These are phyloP conservation scores for Ceratosolen fusciceps DNA, from an alignment of 1,140 invertebrate genomes.

Conservation along the genomic window DNA sequence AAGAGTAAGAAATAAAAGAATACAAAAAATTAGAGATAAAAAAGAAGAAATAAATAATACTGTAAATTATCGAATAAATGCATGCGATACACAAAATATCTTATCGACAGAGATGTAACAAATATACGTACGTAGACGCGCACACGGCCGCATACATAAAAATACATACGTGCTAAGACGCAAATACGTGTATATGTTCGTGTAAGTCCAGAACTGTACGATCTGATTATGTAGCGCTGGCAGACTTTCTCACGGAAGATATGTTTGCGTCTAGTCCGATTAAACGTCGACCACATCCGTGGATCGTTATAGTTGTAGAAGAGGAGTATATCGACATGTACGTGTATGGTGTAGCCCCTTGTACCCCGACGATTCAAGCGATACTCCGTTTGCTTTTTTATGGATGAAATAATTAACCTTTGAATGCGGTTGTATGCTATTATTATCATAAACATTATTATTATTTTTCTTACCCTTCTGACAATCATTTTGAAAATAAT, in stretches of 20 bases:
- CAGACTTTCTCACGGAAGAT: conserved; percentile 69
- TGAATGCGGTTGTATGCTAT: background rate
- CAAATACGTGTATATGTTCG: no score
- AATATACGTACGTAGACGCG: background rate
- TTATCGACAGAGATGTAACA: background rate
- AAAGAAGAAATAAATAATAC: conserved; percentile 28
- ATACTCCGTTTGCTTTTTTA: background rate
- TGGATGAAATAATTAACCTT: background rate
- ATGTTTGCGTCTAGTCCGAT: conserved; percentile 67
- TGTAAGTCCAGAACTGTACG: conserved; percentile 30
- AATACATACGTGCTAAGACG: background rate
- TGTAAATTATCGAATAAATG: conserved; percentile 9
- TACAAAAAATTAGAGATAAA: conserved; percentile 32
- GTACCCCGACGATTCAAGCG: background rate
- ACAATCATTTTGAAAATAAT: background rate
- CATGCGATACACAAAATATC: conserved; percentile 41
- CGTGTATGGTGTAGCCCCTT: background rate
- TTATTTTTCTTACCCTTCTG: background rate
- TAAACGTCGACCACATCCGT: conserved; percentile 70
- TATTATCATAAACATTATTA: background rate
- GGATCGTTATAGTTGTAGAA: conserved; percentile 61
- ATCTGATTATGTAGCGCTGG: conserved; percentile 33
- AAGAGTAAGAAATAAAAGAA: conserved; percentile 31
- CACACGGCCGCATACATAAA: background rate
- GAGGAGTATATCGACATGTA: background rate